Evolutionary conservation across 1,140 invertebrate species (phyloP), one percentile per base, ranked within the genome.

Genomic region (Ooceraea biroi): DNA sequence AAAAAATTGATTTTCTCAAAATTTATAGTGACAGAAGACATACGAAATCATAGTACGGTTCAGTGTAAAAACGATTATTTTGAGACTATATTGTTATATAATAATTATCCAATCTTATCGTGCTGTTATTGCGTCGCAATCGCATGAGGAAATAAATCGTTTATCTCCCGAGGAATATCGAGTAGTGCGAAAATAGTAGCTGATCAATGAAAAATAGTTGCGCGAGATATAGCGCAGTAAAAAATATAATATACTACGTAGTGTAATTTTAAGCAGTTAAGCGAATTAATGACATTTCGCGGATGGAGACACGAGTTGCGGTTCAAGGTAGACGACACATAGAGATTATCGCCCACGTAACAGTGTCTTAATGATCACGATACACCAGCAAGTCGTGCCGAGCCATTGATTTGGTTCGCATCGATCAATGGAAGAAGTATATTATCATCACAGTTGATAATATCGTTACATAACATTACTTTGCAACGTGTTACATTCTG

Each of bases 181-280:
- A 61, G 52, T 11, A n/a, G 50, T 36, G n/a, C n/a, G 4, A 76
- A 50, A 76, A 36, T 61, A 76, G 55, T 12, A 48, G 7, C 27
- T 65, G 3, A 65, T 65, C 58, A 65, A 76, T 36, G 44, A 17
- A 76, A 76, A 76, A 76, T 63, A 76, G 58, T 12, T n/a, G 44
- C 7, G n/a, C 30, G 27, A 50, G 44, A 50, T 63, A 65, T 22
- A 48, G 5, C 25, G 11, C n/a, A 3, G 3, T 27, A 41, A 22
- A 11, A 30, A 22, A 46, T 74, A 48, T 50, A 30, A 36, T 36
- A 50, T 11, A 25, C 8, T n/a, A 3, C 12, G 58, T 19, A 30
- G 17, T 50, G 27, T 61, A 61, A 76, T 76, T 61, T 76, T 76
- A 36, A 65, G 27, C 19, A 7, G 11, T 30, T 0, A 48, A 68